Evolutionary conservation across 2,797 vertebrate genomes (phyloP).

Genomic region (Dendrocincla tyrannina): DNA sequence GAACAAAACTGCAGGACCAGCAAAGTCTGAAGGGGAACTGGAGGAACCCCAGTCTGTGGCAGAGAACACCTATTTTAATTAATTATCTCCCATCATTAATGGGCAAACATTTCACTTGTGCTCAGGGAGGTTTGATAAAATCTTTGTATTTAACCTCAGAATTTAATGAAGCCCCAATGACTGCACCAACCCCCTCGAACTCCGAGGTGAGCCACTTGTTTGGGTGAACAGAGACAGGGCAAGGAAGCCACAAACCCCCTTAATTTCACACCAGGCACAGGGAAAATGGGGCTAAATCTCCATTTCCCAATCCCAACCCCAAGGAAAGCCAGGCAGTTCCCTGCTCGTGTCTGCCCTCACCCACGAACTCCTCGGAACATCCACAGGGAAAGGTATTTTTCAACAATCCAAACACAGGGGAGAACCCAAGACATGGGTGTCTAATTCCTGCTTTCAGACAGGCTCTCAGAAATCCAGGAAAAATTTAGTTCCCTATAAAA

Average conservation of each 20-base stretch:
- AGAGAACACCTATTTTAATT: not conserved
- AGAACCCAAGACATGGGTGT: fast-evolving
- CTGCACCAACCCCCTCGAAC: not conserved
- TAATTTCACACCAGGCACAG: not conserved
- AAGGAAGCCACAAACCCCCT: not conserved
- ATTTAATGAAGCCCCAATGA: not conserved
- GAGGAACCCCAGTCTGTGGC: not conserved
- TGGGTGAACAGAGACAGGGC: not conserved
- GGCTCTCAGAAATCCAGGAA: not conserved
- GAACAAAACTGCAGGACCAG: not conserved
- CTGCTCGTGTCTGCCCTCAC: not conserved
- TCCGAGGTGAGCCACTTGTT: not conserved
- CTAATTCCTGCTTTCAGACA: not conserved
- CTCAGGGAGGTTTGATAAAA: not conserved
- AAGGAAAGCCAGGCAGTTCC: not conserved
- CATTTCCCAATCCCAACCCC: too few relatives aligned
- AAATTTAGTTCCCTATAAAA: not conserved
- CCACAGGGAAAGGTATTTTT: not conserved
- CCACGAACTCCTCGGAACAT: not conserved
- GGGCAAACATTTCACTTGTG: not conserved
- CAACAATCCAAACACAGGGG: not conserved
- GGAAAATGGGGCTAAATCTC: not conserved
- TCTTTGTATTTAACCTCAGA: not conserved
- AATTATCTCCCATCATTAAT: not conserved
- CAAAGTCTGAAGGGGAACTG: not conserved